Conservation (phyloP, 1,140 invertebrate genomes). For the Adelges cooleyi region DNA sequence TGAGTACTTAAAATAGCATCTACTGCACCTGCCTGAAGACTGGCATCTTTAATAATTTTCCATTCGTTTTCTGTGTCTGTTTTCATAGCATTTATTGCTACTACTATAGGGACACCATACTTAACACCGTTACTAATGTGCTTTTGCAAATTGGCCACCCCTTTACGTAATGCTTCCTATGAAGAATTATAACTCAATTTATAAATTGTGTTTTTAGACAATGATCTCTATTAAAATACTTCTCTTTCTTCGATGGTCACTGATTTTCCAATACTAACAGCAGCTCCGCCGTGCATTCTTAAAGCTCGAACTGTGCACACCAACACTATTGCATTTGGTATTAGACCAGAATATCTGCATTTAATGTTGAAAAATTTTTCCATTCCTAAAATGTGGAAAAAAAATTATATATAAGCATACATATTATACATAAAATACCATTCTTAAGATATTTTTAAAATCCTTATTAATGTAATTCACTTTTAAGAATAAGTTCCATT, state of each 20-base stretch:
- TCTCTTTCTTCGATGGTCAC: slow-evolving; percentile 72
- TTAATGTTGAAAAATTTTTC: slow-evolving; percentile 99
- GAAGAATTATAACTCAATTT: neutral
- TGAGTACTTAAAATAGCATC: slow-evolving; percentile 79
- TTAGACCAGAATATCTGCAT: slow-evolving; percentile 74
- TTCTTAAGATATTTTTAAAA: no score
- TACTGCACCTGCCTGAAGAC: slow-evolving; percentile 62
- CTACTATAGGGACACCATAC: slow-evolving; percentile 89
- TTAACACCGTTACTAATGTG: slow-evolving; percentile 87
- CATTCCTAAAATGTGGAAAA: slow-evolving; percentile 66
- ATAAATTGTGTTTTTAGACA: neutral
- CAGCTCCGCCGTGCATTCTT: slow-evolving; percentile 96
- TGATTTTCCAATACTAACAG: slow-evolving; percentile 71
- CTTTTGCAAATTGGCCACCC: slow-evolving; percentile 80
- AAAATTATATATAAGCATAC: no score
- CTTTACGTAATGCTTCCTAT: slow-evolving; percentile 73
- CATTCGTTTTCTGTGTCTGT: slow-evolving; percentile 80
- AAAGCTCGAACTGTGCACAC: slow-evolving; percentile 88
- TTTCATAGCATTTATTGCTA: slow-evolving; percentile 81
- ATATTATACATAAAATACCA: no score
- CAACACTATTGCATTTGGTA: slow-evolving; percentile 83
- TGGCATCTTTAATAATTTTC: slow-evolving; percentile 60
- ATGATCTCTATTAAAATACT: slow-evolving; percentile 42
- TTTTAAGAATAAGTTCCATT: no score
- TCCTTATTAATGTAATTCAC: no score